A percentile compares a stretch with the other conserved stretches of the same genome.
Conservation (phyloP, 2,888 invertebrate genomes). For the Atrina japonica region DNA sequence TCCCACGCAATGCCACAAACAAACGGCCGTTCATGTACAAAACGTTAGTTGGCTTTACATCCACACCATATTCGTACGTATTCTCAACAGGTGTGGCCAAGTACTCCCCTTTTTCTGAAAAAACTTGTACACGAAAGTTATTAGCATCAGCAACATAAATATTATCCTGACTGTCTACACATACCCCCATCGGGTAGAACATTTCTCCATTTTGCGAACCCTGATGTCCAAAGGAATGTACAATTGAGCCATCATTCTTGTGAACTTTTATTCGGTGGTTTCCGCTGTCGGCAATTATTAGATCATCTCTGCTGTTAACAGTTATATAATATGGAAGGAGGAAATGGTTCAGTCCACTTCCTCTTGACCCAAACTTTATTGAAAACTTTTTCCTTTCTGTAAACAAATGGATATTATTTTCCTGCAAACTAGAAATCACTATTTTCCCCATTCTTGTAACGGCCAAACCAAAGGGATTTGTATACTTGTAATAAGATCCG, state of each 20-base stretch:
- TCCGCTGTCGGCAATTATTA: constrained; percentile 67
- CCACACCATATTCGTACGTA: constrained; percentile 60
- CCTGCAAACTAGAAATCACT: constrained; percentile 64
- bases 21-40: constrained; percentile 48
- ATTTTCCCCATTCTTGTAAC: constrained; percentile 53
- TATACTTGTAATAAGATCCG: constrained; percentile 63
- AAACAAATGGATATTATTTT: constrained; percentile 61
- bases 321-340: constrained; percentile 63
- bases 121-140: constrained; percentile 71
- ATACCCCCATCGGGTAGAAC: constrained; percentile 70
- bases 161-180: constrained; percentile 64
- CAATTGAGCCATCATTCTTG: constrained; percentile 60
- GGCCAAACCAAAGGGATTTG: constrained; percentile 65
- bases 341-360: constrained; percentile 62
- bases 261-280: constrained; percentile 71
- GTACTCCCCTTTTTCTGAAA: constrained; percentile 62
- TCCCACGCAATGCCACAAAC: constrained; percentile 60
- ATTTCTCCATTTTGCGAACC: constrained; percentile 65
- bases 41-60: constrained; percentile 66
- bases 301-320: constrained; percentile 59
- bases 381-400: constrained; percentile 61
- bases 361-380: constrained; percentile 64
- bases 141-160: constrained; percentile 73
- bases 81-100: constrained; percentile 57
- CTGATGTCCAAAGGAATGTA: constrained; percentile 56